These are phyloP conservation scores for Batillaria attramentaria DNA, from an alignment of 1,140 invertebrate species.

Conservation along the genomic window DNA sequence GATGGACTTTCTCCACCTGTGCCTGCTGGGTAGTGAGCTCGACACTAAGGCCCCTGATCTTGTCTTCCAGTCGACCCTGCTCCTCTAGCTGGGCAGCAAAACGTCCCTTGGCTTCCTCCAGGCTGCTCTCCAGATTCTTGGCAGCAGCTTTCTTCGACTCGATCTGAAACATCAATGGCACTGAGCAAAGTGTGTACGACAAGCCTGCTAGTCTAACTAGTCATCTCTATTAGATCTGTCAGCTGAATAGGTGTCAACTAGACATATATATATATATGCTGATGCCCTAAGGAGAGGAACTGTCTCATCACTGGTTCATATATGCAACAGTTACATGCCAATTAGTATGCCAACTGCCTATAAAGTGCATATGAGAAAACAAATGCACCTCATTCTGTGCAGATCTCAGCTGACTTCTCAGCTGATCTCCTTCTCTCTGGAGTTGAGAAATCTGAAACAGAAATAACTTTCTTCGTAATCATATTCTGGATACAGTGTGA, in stretches of 20 bases:
- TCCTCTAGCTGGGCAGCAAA: slow-evolving; percentile 58
- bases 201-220: too few species aligned
- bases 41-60: slow-evolving; percentile 56
- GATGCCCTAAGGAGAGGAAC: too few species aligned
- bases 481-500: too few species aligned
- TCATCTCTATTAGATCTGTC: too few species aligned
- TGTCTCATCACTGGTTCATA: too few species aligned
- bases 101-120: slow-evolving; percentile 61
- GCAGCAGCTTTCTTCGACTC: slow-evolving; percentile 61
- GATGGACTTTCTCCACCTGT: slow-evolving; percentile 63
- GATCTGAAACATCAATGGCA: slow-evolving; percentile 41
- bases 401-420: slow-evolving; percentile 57
- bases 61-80: slow-evolving; percentile 62
- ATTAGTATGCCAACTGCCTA: too few species aligned
- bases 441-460: slow-evolving; percentile 60
- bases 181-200: too few species aligned
- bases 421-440: slow-evolving; percentile 64
- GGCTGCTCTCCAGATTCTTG: slow-evolving; percentile 55
- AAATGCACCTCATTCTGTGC: slow-evolving; percentile 57
- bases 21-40: slow-evolving; percentile 62
- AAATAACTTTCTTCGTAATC: too few species aligned
- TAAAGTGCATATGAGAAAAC: too few species aligned
- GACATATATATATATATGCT: too few species aligned
- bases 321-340: too few species aligned
- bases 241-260: too few species aligned